Evolutionary conservation across 2,888 invertebrate species (phyloP).

Genomic region (Noctua pronuba): DNA sequence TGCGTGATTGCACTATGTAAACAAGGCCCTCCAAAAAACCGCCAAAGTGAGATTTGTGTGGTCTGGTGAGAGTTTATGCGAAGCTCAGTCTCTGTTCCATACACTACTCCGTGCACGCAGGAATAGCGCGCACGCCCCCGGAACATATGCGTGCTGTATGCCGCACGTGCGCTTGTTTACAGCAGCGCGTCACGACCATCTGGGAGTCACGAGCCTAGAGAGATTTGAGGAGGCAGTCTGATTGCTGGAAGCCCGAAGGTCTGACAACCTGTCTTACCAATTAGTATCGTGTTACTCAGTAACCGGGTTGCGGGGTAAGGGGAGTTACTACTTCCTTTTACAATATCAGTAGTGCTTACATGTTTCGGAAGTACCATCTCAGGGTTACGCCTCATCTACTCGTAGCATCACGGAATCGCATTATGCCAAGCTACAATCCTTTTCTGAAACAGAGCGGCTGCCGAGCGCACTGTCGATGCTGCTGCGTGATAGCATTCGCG

Average conservation of each 20-base stretch:
- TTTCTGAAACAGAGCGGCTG: not conserved
- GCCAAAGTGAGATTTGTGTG: not conserved
- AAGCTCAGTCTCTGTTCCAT: conserved; percentile 2
- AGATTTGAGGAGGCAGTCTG: conserved; percentile 31
- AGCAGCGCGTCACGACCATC: conserved; percentile 59
- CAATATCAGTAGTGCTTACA: not conserved
- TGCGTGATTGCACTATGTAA: not conserved
- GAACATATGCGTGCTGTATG: conserved; percentile 58
- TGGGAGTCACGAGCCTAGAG: conserved; percentile 33
- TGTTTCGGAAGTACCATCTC: not conserved
- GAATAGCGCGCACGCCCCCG: conserved; percentile 54
- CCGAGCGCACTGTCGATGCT: not conserved
- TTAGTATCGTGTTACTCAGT: not conserved
- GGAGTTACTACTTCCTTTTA: not conserved
- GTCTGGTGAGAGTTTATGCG: no score
- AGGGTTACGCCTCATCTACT: not conserved
- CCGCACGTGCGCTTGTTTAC: conserved; percentile 66
- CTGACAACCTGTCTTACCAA: not conserved
- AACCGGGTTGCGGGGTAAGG: not conserved
- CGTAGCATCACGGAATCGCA: not conserved
- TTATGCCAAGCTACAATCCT: not conserved
- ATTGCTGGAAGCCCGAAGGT: not conserved
- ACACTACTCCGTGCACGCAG: conserved; percentile 18
- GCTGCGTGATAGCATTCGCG: not conserved
- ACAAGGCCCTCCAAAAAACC: no score